Conservation (phyloP, 2,888 invertebrate species). For the Drosophila hamatofila region DNA sequence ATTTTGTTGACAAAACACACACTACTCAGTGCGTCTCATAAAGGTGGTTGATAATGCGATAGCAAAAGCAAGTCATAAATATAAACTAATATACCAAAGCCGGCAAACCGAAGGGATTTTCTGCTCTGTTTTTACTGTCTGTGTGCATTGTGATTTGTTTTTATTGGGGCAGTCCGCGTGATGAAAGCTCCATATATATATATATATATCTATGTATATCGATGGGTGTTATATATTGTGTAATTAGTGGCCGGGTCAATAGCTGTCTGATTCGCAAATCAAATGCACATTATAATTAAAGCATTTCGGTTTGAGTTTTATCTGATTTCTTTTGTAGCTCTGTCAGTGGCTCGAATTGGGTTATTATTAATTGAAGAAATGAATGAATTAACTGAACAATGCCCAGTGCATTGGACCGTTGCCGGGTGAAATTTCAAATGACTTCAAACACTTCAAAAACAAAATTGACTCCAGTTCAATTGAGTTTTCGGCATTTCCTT, state of each 20-base stretch:
- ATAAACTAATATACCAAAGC: constrained; percentile 38
- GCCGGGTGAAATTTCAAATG: constrained; percentile 31
- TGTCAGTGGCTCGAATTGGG: constrained; percentile 20
- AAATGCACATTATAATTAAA: constrained; percentile 67
- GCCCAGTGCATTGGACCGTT: constrained; percentile 33
- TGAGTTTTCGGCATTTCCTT: constrained; percentile 17
- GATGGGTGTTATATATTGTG: constrained; percentile 45
- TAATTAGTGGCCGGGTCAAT: constrained; percentile 59
- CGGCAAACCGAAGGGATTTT: constrained; percentile 8
- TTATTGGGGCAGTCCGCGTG: constrained; percentile 43
- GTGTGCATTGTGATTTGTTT: constrained; percentile 39
- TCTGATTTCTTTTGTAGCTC: constrained; percentile 23
- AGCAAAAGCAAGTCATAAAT: constrained; percentile 55
- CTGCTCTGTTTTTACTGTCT: constrained; percentile 10
- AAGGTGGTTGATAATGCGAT: constrained; percentile 23
- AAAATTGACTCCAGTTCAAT: constrained; percentile 1
- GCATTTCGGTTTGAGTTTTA: constrained; percentile 28
- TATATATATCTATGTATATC: not conserved
- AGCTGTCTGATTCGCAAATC: constrained; percentile 63
- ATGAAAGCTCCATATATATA: constrained; percentile 35
- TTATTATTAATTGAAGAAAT: constrained; percentile 23
- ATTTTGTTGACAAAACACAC: constrained; percentile 29
- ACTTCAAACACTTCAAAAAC: not conserved
- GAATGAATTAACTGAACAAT: too few species aligned
- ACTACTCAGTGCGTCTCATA: not conserved